Percentiles rank a stretch among this genome's conserved stretches.
phyloP scores from a whole-genome alignment of 2,888 invertebrate species.

The Parthenolecanium corni region DNA sequence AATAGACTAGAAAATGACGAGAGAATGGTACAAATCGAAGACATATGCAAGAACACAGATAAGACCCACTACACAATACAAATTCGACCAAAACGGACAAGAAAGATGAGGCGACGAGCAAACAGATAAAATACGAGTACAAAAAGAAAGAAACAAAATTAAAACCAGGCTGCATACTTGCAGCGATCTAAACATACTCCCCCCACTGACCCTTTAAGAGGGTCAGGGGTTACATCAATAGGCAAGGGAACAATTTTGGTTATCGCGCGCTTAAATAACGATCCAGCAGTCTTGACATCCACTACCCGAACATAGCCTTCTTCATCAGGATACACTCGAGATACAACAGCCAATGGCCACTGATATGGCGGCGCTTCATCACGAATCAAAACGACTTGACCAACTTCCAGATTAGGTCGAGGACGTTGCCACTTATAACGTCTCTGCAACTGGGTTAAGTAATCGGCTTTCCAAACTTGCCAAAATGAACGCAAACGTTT shows the following conservation, averaged over 20 bases:
- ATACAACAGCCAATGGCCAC: background rate
- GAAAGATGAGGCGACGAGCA: too few species aligned
- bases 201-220: too few species aligned
- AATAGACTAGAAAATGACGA: too few species aligned
- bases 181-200: too few species aligned
- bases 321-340: background rate
- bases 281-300: background rate
- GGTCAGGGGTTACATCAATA: too few species aligned
- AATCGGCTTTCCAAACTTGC: background rate
- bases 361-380: background rate
- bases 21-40: too few species aligned
- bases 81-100: too few species aligned
- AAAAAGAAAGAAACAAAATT: too few species aligned
- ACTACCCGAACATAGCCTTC: background rate
- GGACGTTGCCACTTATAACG: background rate
- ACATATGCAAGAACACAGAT: too few species aligned
- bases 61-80: too few species aligned
- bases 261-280: background rate
- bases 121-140: too few species aligned
- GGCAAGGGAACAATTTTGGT: background rate
- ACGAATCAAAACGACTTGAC: background rate
- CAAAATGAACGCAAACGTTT: background rate
- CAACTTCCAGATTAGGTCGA: background rate
- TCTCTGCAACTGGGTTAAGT: background rate
- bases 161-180: too few species aligned